Conservation (phyloP, 2,113 vertebrate species). For the Catharus bicknelli region DNA sequence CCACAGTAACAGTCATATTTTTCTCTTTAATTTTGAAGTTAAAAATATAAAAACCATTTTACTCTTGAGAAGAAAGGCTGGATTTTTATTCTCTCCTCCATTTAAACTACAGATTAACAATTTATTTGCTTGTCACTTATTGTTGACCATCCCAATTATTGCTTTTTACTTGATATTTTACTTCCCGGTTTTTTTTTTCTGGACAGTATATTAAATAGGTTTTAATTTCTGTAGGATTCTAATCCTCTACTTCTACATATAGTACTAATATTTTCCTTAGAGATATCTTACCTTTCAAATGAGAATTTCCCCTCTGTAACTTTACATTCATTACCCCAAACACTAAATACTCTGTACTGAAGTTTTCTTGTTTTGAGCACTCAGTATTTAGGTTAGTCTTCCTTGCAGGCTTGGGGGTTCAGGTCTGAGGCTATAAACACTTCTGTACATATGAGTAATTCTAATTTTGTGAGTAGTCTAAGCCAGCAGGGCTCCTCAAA, state of each 20-base stretch:
- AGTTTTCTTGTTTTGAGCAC: not conserved
- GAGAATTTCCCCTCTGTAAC: not conserved
- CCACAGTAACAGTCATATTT: not conserved
- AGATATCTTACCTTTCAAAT: not conserved
- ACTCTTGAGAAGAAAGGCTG: not conserved
- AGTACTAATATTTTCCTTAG: not conserved
- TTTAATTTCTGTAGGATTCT: not conserved
- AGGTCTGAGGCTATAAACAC: constrained; percentile 9
- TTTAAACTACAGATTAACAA: not conserved
- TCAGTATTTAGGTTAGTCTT: not conserved
- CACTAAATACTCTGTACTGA: not conserved
- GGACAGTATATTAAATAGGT: not conserved
- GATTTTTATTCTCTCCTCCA: not conserved
- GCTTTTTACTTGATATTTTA: not conserved
- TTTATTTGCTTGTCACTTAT: not conserved
- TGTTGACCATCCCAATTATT: not conserved
- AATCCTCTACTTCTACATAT: not conserved
- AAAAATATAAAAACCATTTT: not conserved
- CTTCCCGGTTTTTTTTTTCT: constrained; percentile 26
- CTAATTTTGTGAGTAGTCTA: constrained; percentile 19
- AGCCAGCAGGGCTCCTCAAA: constrained; percentile 19
- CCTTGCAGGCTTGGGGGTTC: not conserved
- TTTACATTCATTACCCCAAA: not conserved
- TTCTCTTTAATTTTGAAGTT: not conserved
- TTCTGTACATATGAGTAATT: not conserved